A percentile compares a stretch with the other conserved stretches of the same genome.
Evolutionary conservation across 2,113 vertebrate genomes (phyloP).

Genomic region (Plecturocebus donacophilus): DNA sequence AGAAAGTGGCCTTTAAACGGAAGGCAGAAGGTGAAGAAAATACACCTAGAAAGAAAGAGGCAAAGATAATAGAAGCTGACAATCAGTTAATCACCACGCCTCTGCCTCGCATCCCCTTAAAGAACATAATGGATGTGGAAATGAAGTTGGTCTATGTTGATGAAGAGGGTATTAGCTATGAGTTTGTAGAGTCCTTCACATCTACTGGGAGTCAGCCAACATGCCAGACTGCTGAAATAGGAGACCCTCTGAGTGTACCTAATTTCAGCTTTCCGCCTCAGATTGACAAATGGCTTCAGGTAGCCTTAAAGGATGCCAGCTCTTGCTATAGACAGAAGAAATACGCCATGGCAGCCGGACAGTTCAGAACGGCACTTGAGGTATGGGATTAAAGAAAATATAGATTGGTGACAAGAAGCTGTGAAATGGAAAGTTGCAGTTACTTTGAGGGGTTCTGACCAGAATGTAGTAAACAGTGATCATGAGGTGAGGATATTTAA

Average conservation of each 20-base stretch:
- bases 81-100: not conserved
- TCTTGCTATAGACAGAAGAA: slow-evolving; percentile 83
- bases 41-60: slow-evolving; percentile 54
- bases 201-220: slow-evolving; percentile 44
- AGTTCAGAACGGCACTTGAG: slow-evolving; percentile 82
- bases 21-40: slow-evolving; percentile 71
- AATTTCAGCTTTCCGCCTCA: slow-evolving; percentile 74
- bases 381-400: slow-evolving; percentile 69
- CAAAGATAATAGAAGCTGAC: slow-evolving; percentile 33
- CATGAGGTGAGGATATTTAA: not conserved
- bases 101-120: slow-evolving; percentile 73
- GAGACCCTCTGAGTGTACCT: slow-evolving; percentile 52
- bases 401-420: not conserved
- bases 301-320: slow-evolving; percentile 82
- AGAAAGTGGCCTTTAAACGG: slow-evolving; percentile 64
- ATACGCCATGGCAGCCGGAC: slow-evolving; percentile 79
- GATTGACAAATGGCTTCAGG: slow-evolving; percentile 82
- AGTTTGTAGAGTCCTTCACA: slow-evolving; percentile 64
- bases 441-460: not conserved
- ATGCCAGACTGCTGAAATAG: slow-evolving; percentile 56
- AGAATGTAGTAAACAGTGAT: not conserved
- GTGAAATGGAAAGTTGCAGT: not conserved
- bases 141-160: slow-evolving; percentile 81
- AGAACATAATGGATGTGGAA: slow-evolving; percentile 82
- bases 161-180: slow-evolving; percentile 82